Percentiles rank a stretch among this genome's conserved stretches.
phyloP scores from a whole-genome alignment of 2,888 invertebrate genomes.

The Trichopria drosophilae region DNA sequence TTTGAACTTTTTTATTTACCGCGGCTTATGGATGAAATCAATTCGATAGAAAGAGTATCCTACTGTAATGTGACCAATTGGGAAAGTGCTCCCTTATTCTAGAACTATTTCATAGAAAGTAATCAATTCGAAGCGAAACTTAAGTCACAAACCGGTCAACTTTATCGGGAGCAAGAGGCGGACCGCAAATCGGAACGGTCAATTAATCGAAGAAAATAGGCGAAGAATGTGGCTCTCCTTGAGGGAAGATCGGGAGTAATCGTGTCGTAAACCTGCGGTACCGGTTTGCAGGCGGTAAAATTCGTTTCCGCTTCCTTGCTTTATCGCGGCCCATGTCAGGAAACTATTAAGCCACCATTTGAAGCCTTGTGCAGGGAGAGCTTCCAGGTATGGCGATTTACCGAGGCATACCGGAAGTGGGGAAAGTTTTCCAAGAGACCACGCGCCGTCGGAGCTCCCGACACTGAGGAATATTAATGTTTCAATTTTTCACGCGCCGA shows the following conservation, averaged over 20 bases:
- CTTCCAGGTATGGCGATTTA: constrained; percentile 8
- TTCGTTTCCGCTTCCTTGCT: constrained; percentile 13
- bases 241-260: constrained; percentile 12
- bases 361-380: constrained; percentile 11
- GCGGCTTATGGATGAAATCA: too few species aligned
- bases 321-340: constrained; percentile 25
- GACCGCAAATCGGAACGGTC: too few species aligned
- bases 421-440: constrained; percentile 27
- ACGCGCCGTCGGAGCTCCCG: neutral
- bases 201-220: constrained; percentile 25
- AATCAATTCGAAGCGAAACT: too few species aligned
- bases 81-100: too few species aligned
- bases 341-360: constrained; percentile 40
- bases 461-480: constrained; percentile 35
- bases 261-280: constrained; percentile 23
- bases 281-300: too few species aligned
- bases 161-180: too few species aligned
- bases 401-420: constrained; percentile 7
- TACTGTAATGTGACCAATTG: too few species aligned
- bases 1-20: too few species aligned
- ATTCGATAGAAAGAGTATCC: too few species aligned
- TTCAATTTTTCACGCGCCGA: constrained; percentile 36
- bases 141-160: constrained; percentile 34
- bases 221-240: too few species aligned
- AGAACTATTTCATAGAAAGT: too few species aligned